These are phyloP conservation scores for Antheraea mylitta DNA, from an alignment of 1,140 invertebrate species.

Conservation along the genomic window DNA sequence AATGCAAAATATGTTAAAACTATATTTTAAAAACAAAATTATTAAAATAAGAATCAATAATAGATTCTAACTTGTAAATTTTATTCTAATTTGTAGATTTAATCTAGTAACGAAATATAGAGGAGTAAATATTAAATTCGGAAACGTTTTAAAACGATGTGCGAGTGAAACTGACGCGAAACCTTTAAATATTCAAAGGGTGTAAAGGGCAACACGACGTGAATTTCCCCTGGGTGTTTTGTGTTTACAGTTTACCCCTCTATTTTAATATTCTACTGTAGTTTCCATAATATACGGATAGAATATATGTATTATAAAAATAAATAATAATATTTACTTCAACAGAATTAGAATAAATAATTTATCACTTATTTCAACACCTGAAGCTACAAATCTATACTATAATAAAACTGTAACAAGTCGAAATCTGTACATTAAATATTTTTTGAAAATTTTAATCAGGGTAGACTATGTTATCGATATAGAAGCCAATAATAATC, in stretches of 20 bases:
- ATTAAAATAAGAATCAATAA: too few species aligned
- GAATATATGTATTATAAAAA: neutral
- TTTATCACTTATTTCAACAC: too few species aligned
- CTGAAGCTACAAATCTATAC: too few species aligned
- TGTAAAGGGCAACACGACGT: slow-evolving; percentile 68
- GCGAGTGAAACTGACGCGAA: slow-evolving; percentile 33
- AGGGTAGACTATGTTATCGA: too few species aligned
- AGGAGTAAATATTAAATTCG: neutral
- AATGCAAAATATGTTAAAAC: too few species aligned
- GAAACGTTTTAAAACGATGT: neutral
- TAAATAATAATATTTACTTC: too few species aligned
- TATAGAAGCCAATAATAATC: too few species aligned
- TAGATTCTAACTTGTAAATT: neutral
- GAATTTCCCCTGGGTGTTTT: slow-evolving; percentile 60
- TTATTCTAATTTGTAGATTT: neutral
- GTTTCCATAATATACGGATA: neutral
- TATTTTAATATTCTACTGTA: neutral
- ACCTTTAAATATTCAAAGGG: slow-evolving; percentile 73
- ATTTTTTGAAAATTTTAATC: too few species aligned
- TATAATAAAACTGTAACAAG: too few species aligned
- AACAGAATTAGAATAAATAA: too few species aligned
- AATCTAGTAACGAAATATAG: neutral
- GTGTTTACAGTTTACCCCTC: slow-evolving; percentile 27
- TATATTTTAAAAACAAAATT: too few species aligned
- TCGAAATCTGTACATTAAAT: too few species aligned